These are phyloP conservation scores for Heliothis subflexa DNA, from an alignment of 1,140 invertebrate genomes.

Conservation along the genomic window DNA sequence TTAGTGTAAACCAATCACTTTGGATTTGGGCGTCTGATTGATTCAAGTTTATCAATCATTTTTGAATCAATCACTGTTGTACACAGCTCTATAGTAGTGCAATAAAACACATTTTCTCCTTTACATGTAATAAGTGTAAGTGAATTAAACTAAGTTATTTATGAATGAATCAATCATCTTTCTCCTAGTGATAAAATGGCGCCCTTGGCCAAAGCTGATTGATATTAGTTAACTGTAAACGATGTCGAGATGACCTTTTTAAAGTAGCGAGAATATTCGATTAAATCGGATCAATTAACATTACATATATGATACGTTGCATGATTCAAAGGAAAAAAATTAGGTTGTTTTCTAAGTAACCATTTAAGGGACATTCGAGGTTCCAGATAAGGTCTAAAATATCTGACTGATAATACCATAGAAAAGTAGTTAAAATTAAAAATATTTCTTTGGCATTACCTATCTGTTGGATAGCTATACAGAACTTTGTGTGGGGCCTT, in stretches of 20 bases:
- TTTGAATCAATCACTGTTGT: conserved; percentile 17
- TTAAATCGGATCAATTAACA: conserved; percentile 69
- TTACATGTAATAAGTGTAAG: not conserved
- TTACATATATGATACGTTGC: conserved; percentile 44
- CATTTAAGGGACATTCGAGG: not conserved
- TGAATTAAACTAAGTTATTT: not conserved
- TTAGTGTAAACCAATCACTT: conserved; percentile 54
- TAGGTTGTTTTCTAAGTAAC: not conserved
- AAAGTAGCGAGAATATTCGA: conserved; percentile 73
- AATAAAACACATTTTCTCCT: conserved; percentile 22
- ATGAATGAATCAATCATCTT: conserved; percentile 6
- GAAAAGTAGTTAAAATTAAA: no score
- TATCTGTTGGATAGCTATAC: no score
- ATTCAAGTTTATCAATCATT: conserved; percentile 27
- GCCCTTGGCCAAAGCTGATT: conserved; percentile 39
- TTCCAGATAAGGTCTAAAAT: no score
- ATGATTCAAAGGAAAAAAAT: conserved; percentile 24
- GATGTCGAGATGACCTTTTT: conserved; percentile 47
- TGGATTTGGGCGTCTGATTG: conserved; percentile 31
- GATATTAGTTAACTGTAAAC: conserved; percentile 50
- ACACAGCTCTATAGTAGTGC: conserved; percentile 18
- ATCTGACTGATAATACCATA: no score
- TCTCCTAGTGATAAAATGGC: not conserved
- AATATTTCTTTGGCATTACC: no score
- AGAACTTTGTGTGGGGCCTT: no score